Evolutionary conservation across 2,888 invertebrate species (phyloP).

Genomic region (Cylindroiulus punctatus): DNA sequence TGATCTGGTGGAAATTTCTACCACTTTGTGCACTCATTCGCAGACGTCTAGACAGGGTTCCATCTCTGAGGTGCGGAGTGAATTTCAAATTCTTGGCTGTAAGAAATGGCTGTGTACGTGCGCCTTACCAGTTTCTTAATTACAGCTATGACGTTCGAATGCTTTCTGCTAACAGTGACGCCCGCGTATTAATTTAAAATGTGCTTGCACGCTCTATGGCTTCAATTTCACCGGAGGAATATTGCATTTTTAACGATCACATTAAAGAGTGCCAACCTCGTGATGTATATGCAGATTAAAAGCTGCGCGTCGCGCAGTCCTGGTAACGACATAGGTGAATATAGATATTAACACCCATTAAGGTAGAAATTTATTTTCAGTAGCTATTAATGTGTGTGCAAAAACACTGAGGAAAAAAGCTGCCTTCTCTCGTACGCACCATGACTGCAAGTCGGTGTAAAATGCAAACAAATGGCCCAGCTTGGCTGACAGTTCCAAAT

Average conservation of each 20-base stretch:
- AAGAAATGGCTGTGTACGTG: neutral
- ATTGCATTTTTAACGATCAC: constrained; percentile 30
- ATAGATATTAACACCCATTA: constrained; percentile 33
- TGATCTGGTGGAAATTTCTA: neutral
- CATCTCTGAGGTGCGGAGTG: neutral
- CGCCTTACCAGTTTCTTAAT: neutral
- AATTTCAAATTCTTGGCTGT: neutral
- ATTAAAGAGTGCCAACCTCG: constrained; percentile 15
- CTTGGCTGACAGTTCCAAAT: no score
- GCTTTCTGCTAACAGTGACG: neutral
- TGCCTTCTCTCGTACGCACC: neutral
- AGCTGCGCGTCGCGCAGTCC: neutral
- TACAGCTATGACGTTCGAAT: neutral
- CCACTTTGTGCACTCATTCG: neutral
- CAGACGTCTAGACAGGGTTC: neutral
- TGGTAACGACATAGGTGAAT: constrained; percentile 3
- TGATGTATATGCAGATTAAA: constrained; percentile 16
- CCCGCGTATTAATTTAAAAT: neutral
- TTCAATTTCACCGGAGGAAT: neutral
- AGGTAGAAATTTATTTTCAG: neutral
- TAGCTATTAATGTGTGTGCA: neutral
- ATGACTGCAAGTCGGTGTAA: neutral
- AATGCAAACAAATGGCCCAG: no score
- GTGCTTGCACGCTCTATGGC: neutral
- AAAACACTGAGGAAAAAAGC: neutral